A percentile compares a stretch with the other conserved stretches of the same genome.
phyloP scores from a whole-genome alignment of 2,797 vertebrate genomes.

The Synanceia verrucosa region DNA sequence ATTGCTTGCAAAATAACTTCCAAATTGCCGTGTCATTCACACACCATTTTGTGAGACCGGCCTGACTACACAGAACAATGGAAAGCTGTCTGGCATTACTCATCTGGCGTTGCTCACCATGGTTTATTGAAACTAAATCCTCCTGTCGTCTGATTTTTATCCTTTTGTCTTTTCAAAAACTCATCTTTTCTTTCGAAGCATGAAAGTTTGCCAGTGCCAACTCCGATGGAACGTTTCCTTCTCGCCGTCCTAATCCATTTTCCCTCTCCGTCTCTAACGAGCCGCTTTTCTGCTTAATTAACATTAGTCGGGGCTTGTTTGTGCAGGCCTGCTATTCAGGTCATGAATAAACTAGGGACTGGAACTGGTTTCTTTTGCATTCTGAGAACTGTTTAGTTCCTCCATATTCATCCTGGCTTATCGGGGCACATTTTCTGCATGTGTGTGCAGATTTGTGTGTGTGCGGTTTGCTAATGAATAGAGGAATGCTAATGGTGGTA shows the following conservation, averaged over 20 bases:
- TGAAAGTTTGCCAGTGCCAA: conserved; percentile 34
- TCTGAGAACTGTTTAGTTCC: conserved; percentile 59
- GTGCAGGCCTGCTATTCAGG: conserved; percentile 74
- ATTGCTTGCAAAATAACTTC: background rate
- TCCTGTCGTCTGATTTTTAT: conserved; percentile 1
- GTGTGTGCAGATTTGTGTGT: conserved; percentile 22
- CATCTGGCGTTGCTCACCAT: background rate
- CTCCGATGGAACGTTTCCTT: conserved; percentile 54
- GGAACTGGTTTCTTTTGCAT: conserved; percentile 72
- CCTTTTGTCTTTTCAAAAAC: conserved; percentile 19
- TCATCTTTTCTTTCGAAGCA: conserved; percentile 8
- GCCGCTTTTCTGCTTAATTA: conserved; percentile 77
- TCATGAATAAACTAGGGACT: conserved; percentile 80
- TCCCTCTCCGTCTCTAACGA: conserved; percentile 56
- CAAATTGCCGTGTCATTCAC: background rate
- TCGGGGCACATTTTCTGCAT: conserved; percentile 51
- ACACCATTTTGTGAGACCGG: background rate
- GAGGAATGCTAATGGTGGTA: conserved; percentile 73
- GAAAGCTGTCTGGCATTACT: background rate
- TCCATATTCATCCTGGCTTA: conserved; percentile 67
- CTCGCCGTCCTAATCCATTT: conserved; percentile 62
- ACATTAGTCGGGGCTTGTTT: conserved; percentile 77
- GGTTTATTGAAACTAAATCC: conserved; percentile 7
- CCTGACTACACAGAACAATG: background rate
- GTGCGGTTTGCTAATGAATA: conserved; percentile 70